These are phyloP conservation scores for Enteromius thamalakanensis DNA, from an alignment of 2,797 vertebrate genomes.

Conservation along the genomic window DNA sequence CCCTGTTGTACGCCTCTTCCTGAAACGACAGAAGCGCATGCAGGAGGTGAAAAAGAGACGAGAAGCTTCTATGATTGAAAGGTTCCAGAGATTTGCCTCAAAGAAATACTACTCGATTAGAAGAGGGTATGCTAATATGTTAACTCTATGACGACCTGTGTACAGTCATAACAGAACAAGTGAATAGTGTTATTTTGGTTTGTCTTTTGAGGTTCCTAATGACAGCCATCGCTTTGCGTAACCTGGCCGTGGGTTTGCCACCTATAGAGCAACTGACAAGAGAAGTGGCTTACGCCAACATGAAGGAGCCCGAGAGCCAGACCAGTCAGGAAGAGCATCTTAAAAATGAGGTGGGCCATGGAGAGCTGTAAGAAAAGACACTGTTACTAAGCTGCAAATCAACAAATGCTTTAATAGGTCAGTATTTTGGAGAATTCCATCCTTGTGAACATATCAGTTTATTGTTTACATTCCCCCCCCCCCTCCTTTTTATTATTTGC, in stretches of 20 bases:
- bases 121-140: slow-evolving; percentile 79
- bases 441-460: slow-evolving; percentile 10
- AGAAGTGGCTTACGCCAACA: slow-evolving; percentile 87
- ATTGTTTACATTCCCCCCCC: neutral
- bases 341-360: slow-evolving; percentile 73
- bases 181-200: neutral
- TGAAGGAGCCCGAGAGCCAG: slow-evolving; percentile 77
- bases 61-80: slow-evolving; percentile 75
- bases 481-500: neutral
- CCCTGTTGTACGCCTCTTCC: slow-evolving; percentile 83
- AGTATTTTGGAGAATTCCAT: slow-evolving; percentile 37
- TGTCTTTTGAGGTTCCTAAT: slow-evolving; percentile 82
- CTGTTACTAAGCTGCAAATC: neutral
- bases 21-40: slow-evolving; percentile 83
- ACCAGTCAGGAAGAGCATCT: slow-evolving; percentile 63
- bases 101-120: slow-evolving; percentile 88
- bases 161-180: neutral
- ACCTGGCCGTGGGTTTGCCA: slow-evolving; percentile 85
- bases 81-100: slow-evolving; percentile 78
- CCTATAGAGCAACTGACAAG: slow-evolving; percentile 84
- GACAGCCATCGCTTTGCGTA: slow-evolving; percentile 88
- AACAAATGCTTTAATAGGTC: slow-evolving; percentile 21
- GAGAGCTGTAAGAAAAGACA: slow-evolving; percentile 71
- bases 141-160: neutral
- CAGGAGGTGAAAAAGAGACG: slow-evolving; percentile 82